Evolutionary conservation across 1,140 invertebrate genomes (phyloP).

Genomic region (Lanistes nyassanus): DNA sequence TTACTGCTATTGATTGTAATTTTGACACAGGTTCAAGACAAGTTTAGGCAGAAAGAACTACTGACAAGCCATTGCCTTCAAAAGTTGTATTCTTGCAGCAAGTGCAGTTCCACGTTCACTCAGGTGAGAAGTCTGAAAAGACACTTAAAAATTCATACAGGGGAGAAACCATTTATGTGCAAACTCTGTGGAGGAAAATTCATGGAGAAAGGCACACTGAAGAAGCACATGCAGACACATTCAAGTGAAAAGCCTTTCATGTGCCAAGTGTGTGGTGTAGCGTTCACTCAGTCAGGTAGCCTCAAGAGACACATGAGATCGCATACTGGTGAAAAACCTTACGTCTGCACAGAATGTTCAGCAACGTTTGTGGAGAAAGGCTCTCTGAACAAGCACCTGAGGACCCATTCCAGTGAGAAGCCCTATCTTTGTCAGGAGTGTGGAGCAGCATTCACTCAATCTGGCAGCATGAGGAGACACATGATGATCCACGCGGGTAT

Average conservation of each 20-base stretch:
- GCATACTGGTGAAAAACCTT: constrained; percentile 23
- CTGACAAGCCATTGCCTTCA: no score
- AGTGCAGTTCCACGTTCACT: no score
- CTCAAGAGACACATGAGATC: constrained; percentile 11
- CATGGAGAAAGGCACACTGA: not conserved
- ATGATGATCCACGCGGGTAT: constrained; percentile 30
- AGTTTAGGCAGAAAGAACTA: no score
- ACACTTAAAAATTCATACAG: no score
- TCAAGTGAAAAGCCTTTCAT: constrained; percentile 18
- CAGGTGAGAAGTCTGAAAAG: no score
- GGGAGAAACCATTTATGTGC: not conserved
- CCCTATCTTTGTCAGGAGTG: constrained; percentile 32
- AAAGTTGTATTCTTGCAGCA: no score
- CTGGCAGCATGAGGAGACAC: constrained; percentile 27
- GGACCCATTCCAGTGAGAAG: constrained; percentile 32
- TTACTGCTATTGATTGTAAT: no score
- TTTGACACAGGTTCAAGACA: no score
- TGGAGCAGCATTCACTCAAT: constrained; percentile 25
- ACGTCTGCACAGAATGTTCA: constrained; percentile 7
- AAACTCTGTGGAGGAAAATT: constrained; percentile 1
- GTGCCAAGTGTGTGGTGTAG: constrained; percentile 20
- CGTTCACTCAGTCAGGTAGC: not conserved
- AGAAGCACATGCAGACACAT: not conserved
- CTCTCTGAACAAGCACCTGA: constrained; percentile 15
- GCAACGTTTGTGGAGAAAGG: constrained; percentile 8